Evolutionary conservation across 2,797 vertebrate genomes (phyloP), one percentile per base, ranked within the genome.

Genomic region (Dicrostonyx torquatus): DNA sequence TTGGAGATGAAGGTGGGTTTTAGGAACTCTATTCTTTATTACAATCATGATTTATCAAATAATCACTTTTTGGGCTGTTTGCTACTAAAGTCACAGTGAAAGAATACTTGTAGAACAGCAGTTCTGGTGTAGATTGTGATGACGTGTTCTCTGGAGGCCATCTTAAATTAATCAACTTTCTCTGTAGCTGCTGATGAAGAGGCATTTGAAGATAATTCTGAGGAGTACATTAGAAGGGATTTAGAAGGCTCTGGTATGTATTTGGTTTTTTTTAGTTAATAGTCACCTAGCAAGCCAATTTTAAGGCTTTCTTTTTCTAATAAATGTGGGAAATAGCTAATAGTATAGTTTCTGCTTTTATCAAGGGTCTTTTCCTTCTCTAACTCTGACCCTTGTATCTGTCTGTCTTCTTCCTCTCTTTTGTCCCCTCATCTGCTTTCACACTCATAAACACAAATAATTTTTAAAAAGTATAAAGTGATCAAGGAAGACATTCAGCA

Each of bases 191-290:
- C 99, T 53, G 99, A 99, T 97, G 99, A 99, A 97, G 99, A 99
- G 98, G 99, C 99, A 11, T 99, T 99, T 99, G 99, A 99, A 98
- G 99, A 99, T 98, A 99, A 99, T 98, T 99, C 99, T 29, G 99
- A 99, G 97, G 99, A 99, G 97, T 99, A 99, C 95, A 99, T 99
- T 95, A 98, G 99, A 82, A 99, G 99, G 97, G 99, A 99, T 97
- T 99, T 99, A 85, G 99, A 99, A 98, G 99, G 99, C 98, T 99
- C 99, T 91, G 99, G 99, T 99, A 98, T 98, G 90, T 94, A 73
- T 94, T 76, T 95, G 87, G 6, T n/a, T 24, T 73, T 72, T 93
- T 91, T 76, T 73, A 66, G 70, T 60, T 95, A 2, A 50, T 84
- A 45, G 29, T 77, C 31, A 58, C 43, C 64, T 68, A 55, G 58